phyloP scores from a whole-genome alignment of 2,888 invertebrate species.

The Lissonota sp. region DNA sequence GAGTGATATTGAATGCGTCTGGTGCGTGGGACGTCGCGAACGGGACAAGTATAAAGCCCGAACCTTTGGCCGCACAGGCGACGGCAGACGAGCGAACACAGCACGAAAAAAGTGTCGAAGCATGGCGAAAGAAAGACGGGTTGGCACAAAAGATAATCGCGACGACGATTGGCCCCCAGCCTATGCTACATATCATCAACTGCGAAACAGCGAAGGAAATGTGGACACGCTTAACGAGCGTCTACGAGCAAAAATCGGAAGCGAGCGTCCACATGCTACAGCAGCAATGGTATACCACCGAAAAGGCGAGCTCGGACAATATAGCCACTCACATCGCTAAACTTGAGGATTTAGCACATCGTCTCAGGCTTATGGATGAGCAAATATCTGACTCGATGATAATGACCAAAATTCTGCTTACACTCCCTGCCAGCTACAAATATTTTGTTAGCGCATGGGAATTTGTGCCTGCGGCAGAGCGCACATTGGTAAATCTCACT shows the following conservation, averaged over 20 bases:
- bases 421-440: conserved; percentile 55
- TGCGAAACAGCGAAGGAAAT: conserved; percentile 70
- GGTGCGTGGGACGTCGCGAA: conserved; percentile 15
- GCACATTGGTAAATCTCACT: conserved; percentile 39
- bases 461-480: conserved; percentile 28
- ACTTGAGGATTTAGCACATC: conserved; percentile 58
- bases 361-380: conserved; percentile 46
- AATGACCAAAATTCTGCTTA: conserved; percentile 41
- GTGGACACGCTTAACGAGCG: conserved; percentile 69
- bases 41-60: conserved; percentile 14
- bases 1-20: conserved; percentile 48
- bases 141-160: conserved; percentile 70
- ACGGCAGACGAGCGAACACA: conserved; percentile 7
- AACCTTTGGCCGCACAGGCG: not conserved
- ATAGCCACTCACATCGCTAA: conserved; percentile 66
- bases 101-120: conserved; percentile 12
- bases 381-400: conserved; percentile 39
- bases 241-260: conserved; percentile 73
- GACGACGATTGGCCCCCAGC: conserved; percentile 64
- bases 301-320: conserved; percentile 58
- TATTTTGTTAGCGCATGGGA: conserved; percentile 68
- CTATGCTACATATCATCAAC: conserved; percentile 69
- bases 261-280: conserved; percentile 65
- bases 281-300: conserved; percentile 46
- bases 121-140: conserved; percentile 65